Evolutionary conservation across 2,797 vertebrate species (phyloP), one percentile per base, ranked within the genome.

Genomic region (Pogonophryne albipinna): DNA sequence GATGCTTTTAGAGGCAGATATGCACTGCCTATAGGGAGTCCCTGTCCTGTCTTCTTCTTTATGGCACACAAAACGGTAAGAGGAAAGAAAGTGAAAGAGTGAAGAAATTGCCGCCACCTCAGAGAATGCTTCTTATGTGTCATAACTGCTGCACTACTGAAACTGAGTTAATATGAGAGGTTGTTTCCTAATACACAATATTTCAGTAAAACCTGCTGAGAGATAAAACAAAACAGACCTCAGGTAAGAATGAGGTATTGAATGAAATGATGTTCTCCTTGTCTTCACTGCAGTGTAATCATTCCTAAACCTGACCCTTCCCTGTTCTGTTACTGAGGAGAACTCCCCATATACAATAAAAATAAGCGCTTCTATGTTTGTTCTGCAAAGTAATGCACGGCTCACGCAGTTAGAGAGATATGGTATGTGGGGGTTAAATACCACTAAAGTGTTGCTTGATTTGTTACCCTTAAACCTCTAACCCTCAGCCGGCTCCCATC

Each of bases 401-500:
- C 87, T 87, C 80, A 63, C 19, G 19, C 85, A 82, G 76, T 88
- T 86, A 78, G 74, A 85, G 66, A 81, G 83, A 88, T 83, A 78
- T 82, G 87, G 90, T 71, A 90, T 88, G 87, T 64, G 76, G 88
- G 81, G 91, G 92, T 93, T 92, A 91, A 94, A 93, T 91, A 88
- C 82, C 91, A 89, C 85, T 92, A 92, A 94, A 94, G 93, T 92
- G 93, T 92, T 92, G 89, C 91, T 90, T 94, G 94, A 94, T 95
- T 95, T 95, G 94, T 94, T 94, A 92, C 91, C 90, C 88, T 93
- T 93, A 95, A 95, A 93, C 92, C 92, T 92, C 92, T 94, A 93
- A 93, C 93, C 94, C 91, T 92, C 85, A 93, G 90, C 93, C 79
- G 75, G 92, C 93, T 93, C 89, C 89, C 87, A 91, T 92, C 89